Conservation (phyloP, 2,888 invertebrate species). For the Drosophila imparisetae region DNA sequence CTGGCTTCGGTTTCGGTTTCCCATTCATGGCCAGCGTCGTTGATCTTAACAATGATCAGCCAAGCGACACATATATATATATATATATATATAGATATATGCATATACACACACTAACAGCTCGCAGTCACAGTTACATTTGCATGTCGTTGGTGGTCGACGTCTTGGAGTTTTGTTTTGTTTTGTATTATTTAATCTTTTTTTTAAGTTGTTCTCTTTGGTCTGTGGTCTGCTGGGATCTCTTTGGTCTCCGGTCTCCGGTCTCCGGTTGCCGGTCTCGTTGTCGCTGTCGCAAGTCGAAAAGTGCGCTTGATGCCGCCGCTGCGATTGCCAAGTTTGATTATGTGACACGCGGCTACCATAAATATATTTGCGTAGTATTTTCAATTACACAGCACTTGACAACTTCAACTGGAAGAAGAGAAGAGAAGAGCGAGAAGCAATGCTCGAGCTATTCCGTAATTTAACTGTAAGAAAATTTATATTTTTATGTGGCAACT, state of each 20-base stretch:
- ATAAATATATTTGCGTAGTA: conserved; percentile 55
- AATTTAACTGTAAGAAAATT: not conserved
- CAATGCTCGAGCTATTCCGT: not conserved
- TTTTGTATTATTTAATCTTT: conserved; percentile 8
- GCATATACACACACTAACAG: conserved; percentile 27
- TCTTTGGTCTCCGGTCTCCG: conserved; percentile 9
- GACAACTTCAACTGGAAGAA: not conserved
- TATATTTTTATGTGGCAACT: not conserved
- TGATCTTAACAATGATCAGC: conserved; percentile 78
- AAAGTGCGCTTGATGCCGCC: conserved; percentile 58
- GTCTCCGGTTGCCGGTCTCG: not conserved
- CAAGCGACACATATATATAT: conserved; percentile 60
- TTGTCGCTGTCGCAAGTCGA: conserved; percentile 31
- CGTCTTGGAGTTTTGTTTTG: conserved; percentile 24
- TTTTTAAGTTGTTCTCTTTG: conserved; percentile 29
- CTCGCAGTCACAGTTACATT: conserved; percentile 48
- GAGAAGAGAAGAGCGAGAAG: not conserved
- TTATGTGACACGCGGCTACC: conserved; percentile 75
- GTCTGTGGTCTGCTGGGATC: conserved; percentile 21
- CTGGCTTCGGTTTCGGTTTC: conserved; percentile 36
- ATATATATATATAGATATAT: conserved; percentile 23
- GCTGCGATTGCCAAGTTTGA: conserved; percentile 67
- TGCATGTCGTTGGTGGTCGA: conserved; percentile 77
- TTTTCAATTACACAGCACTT: conserved; percentile 1
- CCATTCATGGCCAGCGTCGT: conserved; percentile 66